These are phyloP conservation scores for Ferdinandea cuprea DNA, from an alignment of 2,888 invertebrate species.

Conservation along the genomic window DNA sequence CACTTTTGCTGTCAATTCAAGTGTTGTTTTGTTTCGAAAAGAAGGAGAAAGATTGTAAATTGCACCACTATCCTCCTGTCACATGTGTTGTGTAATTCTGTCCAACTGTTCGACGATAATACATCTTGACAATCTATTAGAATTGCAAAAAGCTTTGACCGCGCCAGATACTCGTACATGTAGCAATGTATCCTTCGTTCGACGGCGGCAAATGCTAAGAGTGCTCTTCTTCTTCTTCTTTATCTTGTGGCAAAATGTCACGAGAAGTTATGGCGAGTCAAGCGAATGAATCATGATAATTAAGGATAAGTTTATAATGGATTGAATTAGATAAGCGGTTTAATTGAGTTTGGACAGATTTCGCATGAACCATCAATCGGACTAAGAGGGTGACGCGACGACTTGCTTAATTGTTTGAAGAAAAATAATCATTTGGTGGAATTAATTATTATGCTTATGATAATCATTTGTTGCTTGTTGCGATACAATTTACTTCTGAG, in stretches of 20 bases:
- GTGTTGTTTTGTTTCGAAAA: slow-evolving; percentile 40
- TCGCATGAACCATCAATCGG: slow-evolving; percentile 20
- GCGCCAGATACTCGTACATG: neutral
- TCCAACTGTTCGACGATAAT: slow-evolving; percentile 63
- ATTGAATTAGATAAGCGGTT: slow-evolving; percentile 39
- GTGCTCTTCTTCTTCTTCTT: slow-evolving; percentile 25
- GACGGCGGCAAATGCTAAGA: neutral
- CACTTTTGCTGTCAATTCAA: slow-evolving; percentile 69
- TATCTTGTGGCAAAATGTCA: slow-evolving; percentile 49
- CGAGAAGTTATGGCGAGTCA: slow-evolving; percentile 55
- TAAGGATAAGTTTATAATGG: slow-evolving; percentile 51
- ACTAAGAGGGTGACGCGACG: neutral
- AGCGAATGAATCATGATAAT: slow-evolving; percentile 60
- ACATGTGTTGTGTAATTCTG: slow-evolving; percentile 65
- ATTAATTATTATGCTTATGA: neutral
- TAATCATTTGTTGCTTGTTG: neutral
- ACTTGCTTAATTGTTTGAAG: slow-evolving; percentile 1
- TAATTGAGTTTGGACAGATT: slow-evolving; percentile 40
- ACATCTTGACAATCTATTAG: slow-evolving; percentile 64
- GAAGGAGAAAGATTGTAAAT: slow-evolving; percentile 30
- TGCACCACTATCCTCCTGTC: slow-evolving; percentile 48
- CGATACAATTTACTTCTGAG: neutral
- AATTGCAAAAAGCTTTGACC: slow-evolving; percentile 69
- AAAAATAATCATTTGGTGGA: neutral
- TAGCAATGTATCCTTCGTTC: slow-evolving; percentile 5